Evolutionary conservation across 2,113 vertebrate genomes (phyloP), one percentile per base, ranked within the genome.

Genomic region (Oreochromis aureus): DNA sequence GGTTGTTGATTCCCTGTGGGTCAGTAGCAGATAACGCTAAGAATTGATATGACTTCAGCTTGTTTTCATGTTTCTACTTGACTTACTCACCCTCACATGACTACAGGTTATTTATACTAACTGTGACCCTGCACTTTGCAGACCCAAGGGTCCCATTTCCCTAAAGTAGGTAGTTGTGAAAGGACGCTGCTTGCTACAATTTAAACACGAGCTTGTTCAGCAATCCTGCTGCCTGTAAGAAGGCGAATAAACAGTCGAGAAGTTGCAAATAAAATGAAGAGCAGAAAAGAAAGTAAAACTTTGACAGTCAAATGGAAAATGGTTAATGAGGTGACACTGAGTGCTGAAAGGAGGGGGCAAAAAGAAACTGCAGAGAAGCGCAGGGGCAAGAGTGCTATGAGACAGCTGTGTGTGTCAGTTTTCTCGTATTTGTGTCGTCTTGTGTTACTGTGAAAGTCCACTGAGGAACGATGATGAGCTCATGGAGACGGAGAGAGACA

Each of bases 391-490:
- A 71, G 82, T 82, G 86, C 79, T 59, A 5, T 51, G 89, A 78
- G 86, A 88, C 96, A 96, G 95, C 96, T 96, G 96, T 90, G 53
- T 71, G 85, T 96, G 95, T 96, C 95, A 95, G 81, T 95, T 94
- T 83, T 80, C 84, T 83, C 87, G 86, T 95, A 94, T 96, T 96
- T 96, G 90, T 94, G 83, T 89, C 93, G 86, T 92, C 91, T 94
- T 95, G 87, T 91, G 93, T 95, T 96, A 90, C 94, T 80, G 76
- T 90, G 86, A 79, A 78, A 89, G 89, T 78, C 86, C 66, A 82
- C 58, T 46, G 39, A 83, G 90, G 83, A 85, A 85, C 22, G 51
- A 88, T 55, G 63, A 88, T n/a, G 54, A 53, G 83, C 18, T 78
- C 32, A 6, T 32, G 44, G 6, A 18, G 48, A 51, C 24, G 5